Conservation (phyloP, 1,140 invertebrate species). For the Phymorhynchus buccinoides region DNA sequence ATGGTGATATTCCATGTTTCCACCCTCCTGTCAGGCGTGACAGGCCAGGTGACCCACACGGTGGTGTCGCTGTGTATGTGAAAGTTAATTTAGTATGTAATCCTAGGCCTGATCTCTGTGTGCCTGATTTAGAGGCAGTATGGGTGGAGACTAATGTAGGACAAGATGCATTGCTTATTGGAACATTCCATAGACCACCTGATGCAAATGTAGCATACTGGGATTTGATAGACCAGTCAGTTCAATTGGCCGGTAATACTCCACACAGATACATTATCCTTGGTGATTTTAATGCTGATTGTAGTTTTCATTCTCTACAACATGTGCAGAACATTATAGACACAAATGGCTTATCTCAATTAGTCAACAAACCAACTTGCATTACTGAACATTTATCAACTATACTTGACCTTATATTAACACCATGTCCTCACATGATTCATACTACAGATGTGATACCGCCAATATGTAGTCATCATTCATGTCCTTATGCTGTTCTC, state of each 20-base stretch:
- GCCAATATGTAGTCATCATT: not conserved
- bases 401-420: not conserved
- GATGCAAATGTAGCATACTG: not conserved
- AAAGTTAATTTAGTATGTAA: not conserved
- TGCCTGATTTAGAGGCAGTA: not conserved
- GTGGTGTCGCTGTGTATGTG: not conserved
- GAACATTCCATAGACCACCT: not conserved
- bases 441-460: not conserved
- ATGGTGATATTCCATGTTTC: no score
- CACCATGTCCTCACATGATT: not conserved
- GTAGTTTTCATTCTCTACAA: not conserved
- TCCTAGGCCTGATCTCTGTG: not conserved
- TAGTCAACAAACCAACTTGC: not conserved
- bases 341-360: not conserved
- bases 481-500: not conserved
- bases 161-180: not conserved
- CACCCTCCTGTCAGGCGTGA: not conserved
- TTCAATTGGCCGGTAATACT: not conserved
- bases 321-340: not conserved
- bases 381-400: not conserved
- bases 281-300: slow-evolving; percentile 18
- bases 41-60: not conserved
- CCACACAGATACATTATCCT: not conserved
- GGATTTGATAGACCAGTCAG: not conserved
- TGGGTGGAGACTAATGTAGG: not conserved